A percentile compares a stretch with the other conserved stretches of the same genome.
Conservation (phyloP, 2,113 vertebrate species). For the Isurus oxyrinchus region DNA sequence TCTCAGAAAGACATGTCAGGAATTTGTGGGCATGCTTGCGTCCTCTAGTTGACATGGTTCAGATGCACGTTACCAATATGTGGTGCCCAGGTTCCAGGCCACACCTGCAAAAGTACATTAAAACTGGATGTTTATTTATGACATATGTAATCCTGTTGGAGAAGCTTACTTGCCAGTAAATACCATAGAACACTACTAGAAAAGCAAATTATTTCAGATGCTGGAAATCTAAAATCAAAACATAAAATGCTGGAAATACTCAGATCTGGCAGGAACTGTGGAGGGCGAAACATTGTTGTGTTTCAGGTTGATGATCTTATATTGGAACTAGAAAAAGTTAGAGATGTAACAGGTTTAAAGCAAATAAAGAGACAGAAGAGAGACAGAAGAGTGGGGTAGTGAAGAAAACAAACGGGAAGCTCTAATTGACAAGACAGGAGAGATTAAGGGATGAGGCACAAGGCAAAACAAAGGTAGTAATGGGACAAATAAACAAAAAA, state of each 20-base stretch:
- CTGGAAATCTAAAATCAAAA: no score
- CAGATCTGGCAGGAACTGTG: background rate
- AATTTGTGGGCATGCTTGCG: constrained; percentile 58
- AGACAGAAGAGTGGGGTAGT: no score
- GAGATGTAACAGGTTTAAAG: background rate
- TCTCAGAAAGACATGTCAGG: constrained; percentile 51
- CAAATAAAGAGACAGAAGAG: background rate
- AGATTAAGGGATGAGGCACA: background rate
- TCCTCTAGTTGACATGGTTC: constrained; percentile 95
- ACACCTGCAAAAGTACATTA: constrained; percentile 79
- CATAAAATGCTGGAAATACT: no score
- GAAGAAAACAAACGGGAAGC: no score
- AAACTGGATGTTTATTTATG: constrained; percentile 48
- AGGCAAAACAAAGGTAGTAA: background rate
- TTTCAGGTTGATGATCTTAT: background rate
- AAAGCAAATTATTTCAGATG: background rate
- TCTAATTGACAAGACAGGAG: background rate
- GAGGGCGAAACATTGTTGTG: background rate
- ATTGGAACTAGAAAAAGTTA: background rate
- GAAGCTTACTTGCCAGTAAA: constrained; percentile 43
- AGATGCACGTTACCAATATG: constrained; percentile 97
- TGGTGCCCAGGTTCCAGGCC: constrained; percentile 97
- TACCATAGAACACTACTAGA: background rate
- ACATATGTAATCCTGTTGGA: constrained; percentile 51
- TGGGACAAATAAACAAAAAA: background rate